Percentiles rank a stretch among this genome's conserved stretches.
Conservation (phyloP, 2,888 invertebrate species). For the Pocota personata region DNA sequence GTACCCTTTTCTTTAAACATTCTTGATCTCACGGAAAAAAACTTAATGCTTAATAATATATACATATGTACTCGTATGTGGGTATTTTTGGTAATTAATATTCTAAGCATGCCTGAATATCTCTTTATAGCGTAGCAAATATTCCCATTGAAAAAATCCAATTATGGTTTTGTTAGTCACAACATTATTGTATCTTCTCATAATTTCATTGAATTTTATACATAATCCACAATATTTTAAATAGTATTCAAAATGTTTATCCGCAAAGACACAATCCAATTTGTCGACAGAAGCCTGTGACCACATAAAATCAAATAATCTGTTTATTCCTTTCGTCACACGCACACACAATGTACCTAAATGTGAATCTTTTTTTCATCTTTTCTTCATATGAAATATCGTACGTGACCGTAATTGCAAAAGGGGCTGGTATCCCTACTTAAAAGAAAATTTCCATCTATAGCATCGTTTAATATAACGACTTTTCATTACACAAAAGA, state of each 20-base stretch:
- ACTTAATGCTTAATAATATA: no score
- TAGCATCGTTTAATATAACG: conserved; percentile 70
- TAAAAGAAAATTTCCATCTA: conserved; percentile 48
- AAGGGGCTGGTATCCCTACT: conserved; percentile 46
- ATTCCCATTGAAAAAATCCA: not conserved
- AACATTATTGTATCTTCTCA: conserved; percentile 8
- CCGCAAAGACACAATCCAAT: conserved; percentile 49
- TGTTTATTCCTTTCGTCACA: conserved; percentile 67
- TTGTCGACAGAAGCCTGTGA: conserved; percentile 53
- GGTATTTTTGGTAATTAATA: no score
- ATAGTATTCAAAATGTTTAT: conserved; percentile 33
- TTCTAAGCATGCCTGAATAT: no score
- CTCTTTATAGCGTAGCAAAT: no score
- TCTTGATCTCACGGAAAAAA: no score
- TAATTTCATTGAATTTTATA: conserved; percentile 24
- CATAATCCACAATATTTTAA: conserved; percentile 10
- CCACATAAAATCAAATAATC: conserved; percentile 69
- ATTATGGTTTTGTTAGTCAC: not conserved
- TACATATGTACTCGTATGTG: no score
- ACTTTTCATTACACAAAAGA: conserved; percentile 69
- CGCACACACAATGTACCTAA: conserved; percentile 36
- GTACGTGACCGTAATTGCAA: conserved; percentile 70
- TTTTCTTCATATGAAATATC: conserved; percentile 63
- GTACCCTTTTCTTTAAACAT: no score
- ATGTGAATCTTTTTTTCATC: conserved; percentile 48